Evolutionary conservation across 2,797 vertebrate species (phyloP).

Genomic region (Myotis planiceps): DNA sequence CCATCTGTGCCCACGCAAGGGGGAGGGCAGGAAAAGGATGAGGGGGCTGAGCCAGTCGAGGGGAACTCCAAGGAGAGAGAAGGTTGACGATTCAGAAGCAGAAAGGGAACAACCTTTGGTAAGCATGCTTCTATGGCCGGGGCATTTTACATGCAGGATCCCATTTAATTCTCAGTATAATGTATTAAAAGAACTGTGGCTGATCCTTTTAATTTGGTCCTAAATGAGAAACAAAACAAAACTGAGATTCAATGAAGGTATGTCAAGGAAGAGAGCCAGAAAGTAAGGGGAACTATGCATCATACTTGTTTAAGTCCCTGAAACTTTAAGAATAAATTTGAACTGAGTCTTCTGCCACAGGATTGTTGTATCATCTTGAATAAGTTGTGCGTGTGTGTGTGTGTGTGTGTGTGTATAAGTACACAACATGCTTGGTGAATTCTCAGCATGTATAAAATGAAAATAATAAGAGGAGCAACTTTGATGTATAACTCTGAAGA

Average conservation of each 20-base stretch:
- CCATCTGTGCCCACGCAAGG: constrained; percentile 33
- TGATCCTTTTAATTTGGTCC: background rate
- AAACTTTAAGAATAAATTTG: background rate
- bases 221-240: background rate
- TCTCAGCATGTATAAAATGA: background rate
- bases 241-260: background rate
- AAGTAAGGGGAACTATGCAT: background rate
- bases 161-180: background rate
- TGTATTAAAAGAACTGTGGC: background rate
- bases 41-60: background rate
- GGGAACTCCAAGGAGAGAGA: constrained; percentile 29
- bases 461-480: background rate
- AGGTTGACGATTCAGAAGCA: background rate
- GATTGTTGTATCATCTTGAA: background rate
- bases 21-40: background rate
- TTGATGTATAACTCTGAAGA: background rate
- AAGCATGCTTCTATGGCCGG: background rate
- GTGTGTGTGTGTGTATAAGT: too few species aligned
- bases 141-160: background rate
- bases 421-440: background rate
- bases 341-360: background rate
- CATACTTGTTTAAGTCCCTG: background rate
- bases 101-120: background rate
- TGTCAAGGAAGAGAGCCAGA: background rate
- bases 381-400: background rate